phyloP scores from a whole-genome alignment of 2,888 invertebrate species.

The Caenorhabditis sinica region DNA sequence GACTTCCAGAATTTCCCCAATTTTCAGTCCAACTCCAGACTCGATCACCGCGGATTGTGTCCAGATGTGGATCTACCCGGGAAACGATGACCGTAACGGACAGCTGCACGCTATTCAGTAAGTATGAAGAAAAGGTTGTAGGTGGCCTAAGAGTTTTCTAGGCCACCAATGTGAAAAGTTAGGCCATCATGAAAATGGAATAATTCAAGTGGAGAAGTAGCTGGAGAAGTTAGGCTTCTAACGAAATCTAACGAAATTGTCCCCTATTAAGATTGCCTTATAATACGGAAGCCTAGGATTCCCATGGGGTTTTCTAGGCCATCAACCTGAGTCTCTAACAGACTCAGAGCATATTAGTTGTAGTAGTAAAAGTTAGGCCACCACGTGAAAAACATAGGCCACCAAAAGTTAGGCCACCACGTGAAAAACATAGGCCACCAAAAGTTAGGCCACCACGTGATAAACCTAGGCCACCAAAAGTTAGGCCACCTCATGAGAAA shows the following conservation, averaged over 20 bases:
- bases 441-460: background rate
- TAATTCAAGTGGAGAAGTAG: too few species aligned
- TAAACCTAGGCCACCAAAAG: background rate
- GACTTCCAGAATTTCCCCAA: background rate
- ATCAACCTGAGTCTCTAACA: too few species aligned
- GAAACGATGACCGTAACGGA: conserved; percentile 43
- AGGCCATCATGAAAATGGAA: background rate
- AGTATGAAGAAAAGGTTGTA: background rate
- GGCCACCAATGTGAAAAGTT: background rate
- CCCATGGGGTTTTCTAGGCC: too few species aligned
- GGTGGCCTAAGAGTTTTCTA: background rate
- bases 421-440: too few species aligned
- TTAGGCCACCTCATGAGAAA: too few species aligned
- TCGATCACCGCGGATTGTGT: conserved; percentile 37
- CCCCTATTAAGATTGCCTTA: too few species aligned
- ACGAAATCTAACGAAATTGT: too few species aligned
- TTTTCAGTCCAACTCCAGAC: conserved; percentile 31
- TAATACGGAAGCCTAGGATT: too few species aligned
- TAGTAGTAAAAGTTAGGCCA: background rate
- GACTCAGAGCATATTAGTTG: too few species aligned
- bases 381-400: too few species aligned
- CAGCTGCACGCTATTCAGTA: conserved; percentile 55
- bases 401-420: too few species aligned
- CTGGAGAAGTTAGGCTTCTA: too few species aligned
- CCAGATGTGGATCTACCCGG: conserved; percentile 39